Evolutionary conservation across 2,113 vertebrate species (phyloP), one percentile per base, ranked within the genome.

Genomic region (Nothoprocta pentlandii): DNA sequence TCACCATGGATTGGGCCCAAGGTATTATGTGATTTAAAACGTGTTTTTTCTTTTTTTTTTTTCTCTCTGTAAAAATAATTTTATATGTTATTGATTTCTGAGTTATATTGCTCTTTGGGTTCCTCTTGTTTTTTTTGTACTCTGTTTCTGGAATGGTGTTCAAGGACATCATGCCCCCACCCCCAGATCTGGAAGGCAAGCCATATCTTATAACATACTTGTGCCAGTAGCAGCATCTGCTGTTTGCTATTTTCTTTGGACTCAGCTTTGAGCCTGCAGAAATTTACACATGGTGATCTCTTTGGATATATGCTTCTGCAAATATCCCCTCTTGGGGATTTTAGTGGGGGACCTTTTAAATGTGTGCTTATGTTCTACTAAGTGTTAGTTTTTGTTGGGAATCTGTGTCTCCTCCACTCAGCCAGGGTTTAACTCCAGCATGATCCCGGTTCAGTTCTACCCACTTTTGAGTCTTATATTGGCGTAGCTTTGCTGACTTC

Each of bases 191-290:
- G 6, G 10, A 63, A 71, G 22, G n/a, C 36, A 87, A 89, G 66
- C n/a, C 26, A 54, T 61, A 87, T 61, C 25, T 81, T 90, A 34
- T 51, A 62, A 44, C 63, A 17, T 46, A 19, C n/a, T 73, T 53
- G 32, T 76, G 58, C 63, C 81, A 80, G 68, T 20, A 68, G n/a
- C 46, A 94, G 32, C 87, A 95, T 76, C 87, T 96, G 75, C 23
- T 94, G 41, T 89, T 97, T 95, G 79, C 34, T 88, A 58, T 94
- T 96, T 96, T 83, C 90, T 91, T 83, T 93, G 87, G 74, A 76
- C n/a, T 90, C 82, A 54, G 36, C 28, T 58, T 82, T 87, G 82
- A 95, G 63, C 59, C 10, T 4, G 36, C 51, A 94, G 77, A 82
- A 96, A 81, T 78, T 66, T 82, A 53, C 63, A 51, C 16, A 81